A percentile compares a stretch with the other conserved stretches of the same genome.
These are phyloP conservation scores for Cybosia mesomella DNA, from an alignment of 2,888 invertebrate species.

Conservation along the genomic window DNA sequence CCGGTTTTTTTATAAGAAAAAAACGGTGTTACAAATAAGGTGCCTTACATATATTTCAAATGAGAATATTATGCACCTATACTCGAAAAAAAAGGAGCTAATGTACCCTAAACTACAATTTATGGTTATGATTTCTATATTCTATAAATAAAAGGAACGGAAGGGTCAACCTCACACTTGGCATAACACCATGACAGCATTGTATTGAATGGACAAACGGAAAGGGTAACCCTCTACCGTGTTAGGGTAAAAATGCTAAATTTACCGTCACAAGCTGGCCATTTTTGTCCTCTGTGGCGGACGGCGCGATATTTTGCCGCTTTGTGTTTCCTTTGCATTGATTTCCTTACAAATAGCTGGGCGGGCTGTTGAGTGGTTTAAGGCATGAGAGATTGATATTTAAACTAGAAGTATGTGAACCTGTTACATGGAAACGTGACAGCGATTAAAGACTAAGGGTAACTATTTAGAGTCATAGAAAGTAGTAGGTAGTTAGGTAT, in stretches of 20 bases:
- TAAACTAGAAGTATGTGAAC: not conserved
- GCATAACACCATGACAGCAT: slow-evolving; percentile 76
- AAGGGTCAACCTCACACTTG: slow-evolving; percentile 79
- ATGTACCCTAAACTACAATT: slow-evolving; percentile 79
- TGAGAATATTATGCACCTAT: slow-evolving; percentile 6
- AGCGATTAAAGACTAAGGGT: not conserved
- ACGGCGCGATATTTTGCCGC: slow-evolving; percentile 79
- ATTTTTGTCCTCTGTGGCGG: slow-evolving; percentile 78
- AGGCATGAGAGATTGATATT: slow-evolving; percentile 28
- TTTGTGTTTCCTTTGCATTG: slow-evolving; percentile 80
- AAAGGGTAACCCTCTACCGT: slow-evolving; percentile 62
- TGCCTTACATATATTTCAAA: not conserved
- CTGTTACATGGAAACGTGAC: not conserved
- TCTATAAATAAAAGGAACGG: slow-evolving; percentile 76
- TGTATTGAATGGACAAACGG: slow-evolving; percentile 72
- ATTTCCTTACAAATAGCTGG: slow-evolving; percentile 77
- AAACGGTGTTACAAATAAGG: no score
- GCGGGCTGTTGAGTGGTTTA: slow-evolving; percentile 54
- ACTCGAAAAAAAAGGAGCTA: slow-evolving; percentile 67
- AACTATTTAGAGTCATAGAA: not conserved
- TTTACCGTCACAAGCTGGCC: slow-evolving; percentile 74
- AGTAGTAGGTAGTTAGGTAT: no score
- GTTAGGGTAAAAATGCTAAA: slow-evolving; percentile 70
- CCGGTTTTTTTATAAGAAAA: no score
- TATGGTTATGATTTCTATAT: slow-evolving; percentile 73